Evolutionary conservation across 2,797 vertebrate species (phyloP), one percentile per base, ranked within the genome.

Genomic region (Emydoidea blandingii): DNA sequence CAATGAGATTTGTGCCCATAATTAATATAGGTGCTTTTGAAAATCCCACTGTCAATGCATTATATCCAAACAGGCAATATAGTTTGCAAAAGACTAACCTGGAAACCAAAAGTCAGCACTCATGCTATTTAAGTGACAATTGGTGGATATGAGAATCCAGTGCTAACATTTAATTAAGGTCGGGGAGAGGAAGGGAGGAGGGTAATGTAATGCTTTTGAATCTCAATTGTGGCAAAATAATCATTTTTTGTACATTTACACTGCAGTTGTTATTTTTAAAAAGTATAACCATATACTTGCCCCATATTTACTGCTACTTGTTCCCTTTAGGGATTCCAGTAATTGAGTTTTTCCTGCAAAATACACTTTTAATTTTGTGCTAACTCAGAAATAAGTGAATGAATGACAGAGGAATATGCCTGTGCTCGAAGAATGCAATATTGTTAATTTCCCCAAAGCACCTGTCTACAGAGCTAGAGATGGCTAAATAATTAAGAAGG

Each of bases 401-500:
- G 93, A 97, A 90, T 96, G 92, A 95, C 94, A 97, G 88, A 96
- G 79, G 89, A 97, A 97, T 96, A 93, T 95, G 88, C 56, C 89
- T 96, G 82, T 79, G 37, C 50, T 94, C 68, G 81, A 93, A 96
- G 88, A 94, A 96, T 91, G 90, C 90, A 94, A 90, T 94, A 89
- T 91, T 95, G 94, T 94, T 97, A 88, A 79, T 98, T 98, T 98
- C 65, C 85, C 95, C 95, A 96, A 97, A 98, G 91, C 92, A 97
- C 88, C 86, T 54, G 92, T 97, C 90, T 94, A 88, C 81, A 87
- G 52, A 84, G 21, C 79, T 94, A 95, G 76, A 79, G 96, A 94
- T 94, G 79, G 94, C 95, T 97, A 97, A 98, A 97, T 97, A 97
- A 98, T 98, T 97, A 97, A 97, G 96, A 96, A 87, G 41, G 86